phyloP scores from a whole-genome alignment of 2,113 vertebrate species.

The Corythaixoides concolor region DNA sequence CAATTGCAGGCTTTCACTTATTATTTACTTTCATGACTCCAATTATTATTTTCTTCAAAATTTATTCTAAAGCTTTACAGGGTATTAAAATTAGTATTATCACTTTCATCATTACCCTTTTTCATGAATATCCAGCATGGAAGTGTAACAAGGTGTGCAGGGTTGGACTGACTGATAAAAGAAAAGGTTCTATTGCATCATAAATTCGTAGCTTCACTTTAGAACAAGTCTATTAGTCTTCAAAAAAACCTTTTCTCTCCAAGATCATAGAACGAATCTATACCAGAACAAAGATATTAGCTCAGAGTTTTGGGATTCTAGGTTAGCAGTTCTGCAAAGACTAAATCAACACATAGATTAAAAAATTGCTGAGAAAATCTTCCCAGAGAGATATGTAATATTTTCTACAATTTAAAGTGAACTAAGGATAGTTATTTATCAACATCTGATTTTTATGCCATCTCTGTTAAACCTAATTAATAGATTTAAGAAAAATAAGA shows the following conservation, averaged over 20 bases:
- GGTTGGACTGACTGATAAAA: neutral
- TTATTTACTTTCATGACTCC: neutral
- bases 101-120: neutral
- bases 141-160: neutral
- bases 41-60: neutral
- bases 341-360: neutral
- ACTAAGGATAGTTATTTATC: neutral
- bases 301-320: neutral
- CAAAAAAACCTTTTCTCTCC: neutral
- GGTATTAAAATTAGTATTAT: neutral
- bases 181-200: neutral
- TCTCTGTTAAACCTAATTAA: neutral
- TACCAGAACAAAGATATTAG: neutral
- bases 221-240: neutral
- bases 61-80: neutral
- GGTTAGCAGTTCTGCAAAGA: neutral
- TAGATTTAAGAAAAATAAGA: neutral
- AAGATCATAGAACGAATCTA: neutral
- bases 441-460: neutral
- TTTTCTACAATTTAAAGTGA: neutral
- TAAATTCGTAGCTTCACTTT: neutral
- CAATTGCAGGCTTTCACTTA: neutral
- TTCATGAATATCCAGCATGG: neutral
- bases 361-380: neutral
- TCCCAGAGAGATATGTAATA: neutral